Conservation (phyloP, 2,113 vertebrate genomes). For the Orientallactaga bullata region DNA sequence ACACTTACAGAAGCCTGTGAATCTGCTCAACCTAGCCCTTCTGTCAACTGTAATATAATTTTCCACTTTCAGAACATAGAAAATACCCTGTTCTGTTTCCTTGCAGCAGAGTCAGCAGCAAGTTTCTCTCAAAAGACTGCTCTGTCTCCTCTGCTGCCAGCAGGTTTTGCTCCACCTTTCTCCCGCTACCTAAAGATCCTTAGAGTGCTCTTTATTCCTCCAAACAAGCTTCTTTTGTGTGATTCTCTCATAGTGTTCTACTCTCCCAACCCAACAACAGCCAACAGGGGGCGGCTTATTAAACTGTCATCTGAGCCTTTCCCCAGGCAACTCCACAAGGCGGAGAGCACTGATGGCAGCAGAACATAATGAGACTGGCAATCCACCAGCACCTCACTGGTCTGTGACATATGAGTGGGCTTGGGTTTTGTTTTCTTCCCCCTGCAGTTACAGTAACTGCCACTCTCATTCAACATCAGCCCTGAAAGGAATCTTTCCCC, state of each 20-base stretch:
- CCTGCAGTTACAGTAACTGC: neutral
- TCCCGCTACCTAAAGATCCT: neutral
- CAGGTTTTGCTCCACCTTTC: neutral
- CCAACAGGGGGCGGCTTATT: constrained; percentile 8
- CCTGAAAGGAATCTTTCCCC: neutral
- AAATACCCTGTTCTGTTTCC: neutral
- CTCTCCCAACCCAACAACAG: neutral
- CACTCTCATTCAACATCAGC: neutral
- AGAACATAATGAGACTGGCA: neutral
- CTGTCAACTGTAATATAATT: neutral
- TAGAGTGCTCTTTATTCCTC: neutral
- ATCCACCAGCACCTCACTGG: neutral
- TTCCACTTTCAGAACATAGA: neutral
- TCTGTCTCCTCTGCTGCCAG: neutral
- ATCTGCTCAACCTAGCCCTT: neutral
- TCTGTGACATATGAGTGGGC: constrained; percentile 26
- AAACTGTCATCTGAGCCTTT: constrained; percentile 2
- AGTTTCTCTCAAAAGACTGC: neutral
- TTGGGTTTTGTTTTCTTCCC: neutral
- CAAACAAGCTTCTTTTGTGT: neutral
- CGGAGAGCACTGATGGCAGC: neutral
- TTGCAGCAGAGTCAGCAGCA: neutral
- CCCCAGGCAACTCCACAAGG: neutral
- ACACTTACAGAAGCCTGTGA: neutral
- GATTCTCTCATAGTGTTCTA: neutral